These are phyloP conservation scores for Platycheirus albimanus DNA, from an alignment of 2,888 invertebrate species.

Conservation along the genomic window DNA sequence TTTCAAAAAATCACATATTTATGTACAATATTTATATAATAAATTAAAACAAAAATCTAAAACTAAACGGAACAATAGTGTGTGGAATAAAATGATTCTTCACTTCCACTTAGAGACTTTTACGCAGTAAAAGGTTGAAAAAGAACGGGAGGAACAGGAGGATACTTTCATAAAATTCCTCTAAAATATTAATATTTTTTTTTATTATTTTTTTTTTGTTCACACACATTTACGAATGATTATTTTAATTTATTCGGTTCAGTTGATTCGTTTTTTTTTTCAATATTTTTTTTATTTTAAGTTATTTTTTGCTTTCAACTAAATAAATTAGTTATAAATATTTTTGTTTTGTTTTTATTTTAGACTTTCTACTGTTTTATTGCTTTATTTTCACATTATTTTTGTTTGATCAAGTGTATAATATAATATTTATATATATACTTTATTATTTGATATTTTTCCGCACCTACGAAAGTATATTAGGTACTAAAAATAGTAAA, in stretches of 20 bases:
- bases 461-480: constrained; percentile 70
- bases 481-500: constrained; percentile 73
- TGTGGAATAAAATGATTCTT: constrained; percentile 36
- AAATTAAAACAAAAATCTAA: not conserved
- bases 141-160: constrained; percentile 64
- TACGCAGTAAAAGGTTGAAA: constrained; percentile 67
- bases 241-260: constrained; percentile 59
- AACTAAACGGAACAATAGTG: constrained; percentile 51
- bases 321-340: constrained; percentile 65
- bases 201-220: constrained; percentile 50
- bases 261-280: constrained; percentile 54
- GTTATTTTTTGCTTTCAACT: constrained; percentile 47
- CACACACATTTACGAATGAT: constrained; percentile 73
- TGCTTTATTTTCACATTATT: constrained; percentile 74
- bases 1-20: constrained; percentile 54
- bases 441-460: constrained; percentile 67
- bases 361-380: constrained; percentile 74
- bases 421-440: constrained; percentile 52
- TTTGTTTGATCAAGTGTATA: constrained; percentile 56
- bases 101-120: constrained; percentile 59
- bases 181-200: constrained; percentile 43
- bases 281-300: constrained; percentile 23
- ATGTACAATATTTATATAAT: constrained; percentile 56
- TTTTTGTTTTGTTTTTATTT: constrained; percentile 62
- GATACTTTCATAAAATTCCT: constrained; percentile 61